Base-by-base conservation (phyloP, 2,888 invertebrate species). In the Epinotia nisella region DNA sequence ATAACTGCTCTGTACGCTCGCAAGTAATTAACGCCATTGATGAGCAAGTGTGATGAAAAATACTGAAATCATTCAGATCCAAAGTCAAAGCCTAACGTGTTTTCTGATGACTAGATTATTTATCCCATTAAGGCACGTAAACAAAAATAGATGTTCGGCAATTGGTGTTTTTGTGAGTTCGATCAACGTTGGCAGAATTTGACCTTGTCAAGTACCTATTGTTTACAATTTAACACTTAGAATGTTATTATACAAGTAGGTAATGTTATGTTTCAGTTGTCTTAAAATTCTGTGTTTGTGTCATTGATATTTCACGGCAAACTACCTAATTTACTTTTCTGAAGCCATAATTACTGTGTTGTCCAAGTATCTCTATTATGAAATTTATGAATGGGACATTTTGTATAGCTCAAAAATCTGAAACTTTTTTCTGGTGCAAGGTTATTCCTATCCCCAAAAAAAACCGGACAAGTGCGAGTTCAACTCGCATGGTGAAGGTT, bases 201-300 rank as follows among this genome's bases (percentile, higher is more conserved):
- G 56, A 56, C 66, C 66, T 66, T 66, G 66, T 15, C 24, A n/a
- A n/a, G n/a, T n/a, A 11, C 9, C 9, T 60, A 10, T 59, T 68
- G 41, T 45, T 58, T 58, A 58, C 24, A 59, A 49, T 49, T 49
- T 49, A 49, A 35, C 35, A 35, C 35, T 35, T 35, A 49, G 49
- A 49, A n/a, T 49, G 7, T 35, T 4, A 21, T 29, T 29, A 49
- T 10, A 1, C 5, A 3, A 49, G 35, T 35, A 9, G 35, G 35
- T 35, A 49, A n/a, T 49, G n/a, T 49, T 49, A n/a, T n/a, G 49
- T 49, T 49, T 49, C 49, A 13, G n/a, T 15, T 45, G 2, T 11
- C 45, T n/a, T 45, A 45, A 45, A 4, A 45, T 45, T 45, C 45
- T 15, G 15, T 45, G 45, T 13, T 45, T 13, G 45, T 45, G 15